Evolutionary conservation across 2,797 vertebrate species (phyloP).

Genomic region (Peromyscus nudipes): DNA sequence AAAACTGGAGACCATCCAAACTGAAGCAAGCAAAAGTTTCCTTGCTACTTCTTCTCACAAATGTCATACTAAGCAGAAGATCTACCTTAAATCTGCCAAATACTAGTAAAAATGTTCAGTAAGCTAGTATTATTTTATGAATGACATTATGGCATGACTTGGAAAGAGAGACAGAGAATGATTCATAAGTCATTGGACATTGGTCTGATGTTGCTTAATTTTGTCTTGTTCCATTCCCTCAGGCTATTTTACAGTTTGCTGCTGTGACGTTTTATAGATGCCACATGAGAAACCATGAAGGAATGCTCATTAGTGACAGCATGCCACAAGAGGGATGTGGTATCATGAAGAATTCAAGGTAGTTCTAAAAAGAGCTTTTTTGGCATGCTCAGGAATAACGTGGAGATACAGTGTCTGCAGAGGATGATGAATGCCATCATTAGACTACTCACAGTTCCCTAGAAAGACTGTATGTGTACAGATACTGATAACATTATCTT

Average conservation of each 20-base stretch:
- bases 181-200: not conserved
- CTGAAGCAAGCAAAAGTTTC: not conserved
- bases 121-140: conserved; percentile 42
- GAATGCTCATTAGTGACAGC: not conserved
- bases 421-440: not conserved
- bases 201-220: not conserved
- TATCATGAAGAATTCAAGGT: not conserved
- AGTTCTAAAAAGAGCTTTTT: not conserved
- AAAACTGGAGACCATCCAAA: not conserved
- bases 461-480: not conserved
- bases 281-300: not conserved
- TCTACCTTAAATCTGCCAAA: conserved; percentile 13
- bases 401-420: not conserved
- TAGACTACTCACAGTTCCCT: not conserved
- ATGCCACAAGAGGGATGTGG: not conserved
- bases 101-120: not conserved
- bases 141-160: not conserved
- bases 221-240: not conserved
- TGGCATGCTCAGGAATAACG: not conserved
- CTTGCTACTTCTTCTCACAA: not conserved
- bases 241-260: not conserved
- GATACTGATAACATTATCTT: not conserved
- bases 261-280: not conserved
- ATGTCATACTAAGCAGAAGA: not conserved
- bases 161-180: not conserved